Base-by-base conservation (phyloP, 2,888 invertebrate genomes). In the Elmis aenea region DNA sequence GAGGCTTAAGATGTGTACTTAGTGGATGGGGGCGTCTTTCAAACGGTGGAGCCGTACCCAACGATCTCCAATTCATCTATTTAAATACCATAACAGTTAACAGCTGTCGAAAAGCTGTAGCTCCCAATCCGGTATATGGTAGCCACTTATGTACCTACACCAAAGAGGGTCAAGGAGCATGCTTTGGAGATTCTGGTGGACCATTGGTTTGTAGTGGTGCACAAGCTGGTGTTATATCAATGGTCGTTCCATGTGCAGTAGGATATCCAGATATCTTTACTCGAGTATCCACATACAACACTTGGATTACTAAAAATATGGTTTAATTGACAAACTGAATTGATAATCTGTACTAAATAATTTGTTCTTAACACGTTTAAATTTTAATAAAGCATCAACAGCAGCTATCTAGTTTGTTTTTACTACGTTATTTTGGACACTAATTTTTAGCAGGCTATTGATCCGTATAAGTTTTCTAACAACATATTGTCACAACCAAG, bases 11-110 rank as follows among this genome's bases (percentile, higher is more conserved):
- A 0, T 48, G 75, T 4, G 55, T 70, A 1, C 57, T 81, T 15
- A 75, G 74, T n/a, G 81, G 81, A 1, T 81, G 81, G 81, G 81
- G 81, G 2, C 60, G 67, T 27, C 57, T 66, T 13, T 68, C 69
- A 10, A 76, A 74, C 50, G 77, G 77, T 10, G 77, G 77, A 11
- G 53, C 54, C 2, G 54, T 69, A 1, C 76, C 79, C 0, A 68
- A 71, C 37, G 66, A 71, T 4, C 65, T 79, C 3, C 77, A 78
- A 49, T 70, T 71, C 54, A 74, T 79, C 35, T 64, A 70, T 42
- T 50, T 74, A 30, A 67, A 61, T 0, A 64, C 73, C 0, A 52
- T 79, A 11, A 73, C 66, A 30, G 69, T 74, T 13, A 67, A 69
- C 10, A 56, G 62, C 4, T 79, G 79, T 50, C 68, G 68, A 43